phyloP scores from a whole-genome alignment of 2,888 invertebrate genomes.

The Mayetiola destructor region DNA sequence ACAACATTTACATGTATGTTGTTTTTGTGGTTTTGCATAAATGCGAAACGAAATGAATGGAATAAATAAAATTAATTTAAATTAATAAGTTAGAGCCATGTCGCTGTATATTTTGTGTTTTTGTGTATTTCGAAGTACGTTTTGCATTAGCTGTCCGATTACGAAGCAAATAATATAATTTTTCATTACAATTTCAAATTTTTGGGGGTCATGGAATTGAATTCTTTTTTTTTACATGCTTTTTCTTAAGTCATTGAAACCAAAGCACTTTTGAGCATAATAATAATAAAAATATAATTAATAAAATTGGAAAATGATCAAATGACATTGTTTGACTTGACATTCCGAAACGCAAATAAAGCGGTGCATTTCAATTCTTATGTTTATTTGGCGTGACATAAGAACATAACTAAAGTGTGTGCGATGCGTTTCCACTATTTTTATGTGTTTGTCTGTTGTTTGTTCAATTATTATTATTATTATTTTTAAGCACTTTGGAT shows the following conservation, averaged over 20 bases:
- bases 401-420: too few relatives aligned
- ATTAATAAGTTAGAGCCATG: too few relatives aligned
- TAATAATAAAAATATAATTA: background rate
- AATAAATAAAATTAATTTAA: too few relatives aligned
- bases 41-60: background rate
- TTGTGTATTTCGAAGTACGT: background rate
- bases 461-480: background rate
- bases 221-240: background rate
- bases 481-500: conserved; percentile 11
- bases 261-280: conserved; percentile 6
- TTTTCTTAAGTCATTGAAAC: background rate
- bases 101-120: background rate
- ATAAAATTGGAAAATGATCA: background rate
- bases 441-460: background rate
- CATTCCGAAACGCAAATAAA: background rate
- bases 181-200: background rate
- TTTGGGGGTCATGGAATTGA: conserved; percentile 3
- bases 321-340: too few relatives aligned
- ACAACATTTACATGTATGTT: too few relatives aligned
- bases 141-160: background rate
- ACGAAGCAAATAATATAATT: background rate
- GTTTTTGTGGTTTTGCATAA: background rate
- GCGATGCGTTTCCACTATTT: background rate
- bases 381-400: background rate
- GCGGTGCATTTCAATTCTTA: background rate